Evolutionary conservation across 2,888 invertebrate species (phyloP).

Genomic region (Bombylius major): DNA sequence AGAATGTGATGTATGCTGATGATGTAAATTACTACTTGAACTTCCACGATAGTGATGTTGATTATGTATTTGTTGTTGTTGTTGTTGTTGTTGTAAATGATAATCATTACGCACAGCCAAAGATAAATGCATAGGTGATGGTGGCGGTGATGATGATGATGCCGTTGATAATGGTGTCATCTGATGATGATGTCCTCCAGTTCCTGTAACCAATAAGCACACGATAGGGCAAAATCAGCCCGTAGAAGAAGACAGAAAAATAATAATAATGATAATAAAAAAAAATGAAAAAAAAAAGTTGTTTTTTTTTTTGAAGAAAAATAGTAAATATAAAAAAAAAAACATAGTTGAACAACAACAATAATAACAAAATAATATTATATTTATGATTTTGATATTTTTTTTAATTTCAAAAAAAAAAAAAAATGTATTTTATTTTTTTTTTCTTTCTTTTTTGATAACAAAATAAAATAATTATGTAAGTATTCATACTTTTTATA

Average conservation of each 20-base stretch:
- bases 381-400: background rate
- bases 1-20: slow-evolving; percentile 17
- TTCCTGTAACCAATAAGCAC: slow-evolving; percentile 32
- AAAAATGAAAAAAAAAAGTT: slow-evolving; percentile 5
- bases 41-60: slow-evolving; percentile 8
- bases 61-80: slow-evolving; percentile 6
- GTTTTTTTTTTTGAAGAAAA: slow-evolving; percentile 7
- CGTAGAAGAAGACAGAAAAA: slow-evolving; percentile 24
- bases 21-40: background rate
- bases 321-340: background rate
- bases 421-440: background rate
- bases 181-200: slow-evolving; percentile 28
- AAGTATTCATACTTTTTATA: no score
- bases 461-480: no score
- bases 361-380: background rate
- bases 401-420: background rate
- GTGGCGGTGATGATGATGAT: slow-evolving; percentile 31
- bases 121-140: slow-evolving; percentile 30
- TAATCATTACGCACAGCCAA: slow-evolving; percentile 17
- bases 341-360: background rate
- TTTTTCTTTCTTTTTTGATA: no score
- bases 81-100: slow-evolving; percentile 2
- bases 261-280: slow-evolving; percentile 15
- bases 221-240: slow-evolving; percentile 38
- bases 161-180: slow-evolving; percentile 30